Base-by-base conservation (phyloP, 2,113 vertebrate genomes). In the Plecturocebus donacophilus region DNA sequence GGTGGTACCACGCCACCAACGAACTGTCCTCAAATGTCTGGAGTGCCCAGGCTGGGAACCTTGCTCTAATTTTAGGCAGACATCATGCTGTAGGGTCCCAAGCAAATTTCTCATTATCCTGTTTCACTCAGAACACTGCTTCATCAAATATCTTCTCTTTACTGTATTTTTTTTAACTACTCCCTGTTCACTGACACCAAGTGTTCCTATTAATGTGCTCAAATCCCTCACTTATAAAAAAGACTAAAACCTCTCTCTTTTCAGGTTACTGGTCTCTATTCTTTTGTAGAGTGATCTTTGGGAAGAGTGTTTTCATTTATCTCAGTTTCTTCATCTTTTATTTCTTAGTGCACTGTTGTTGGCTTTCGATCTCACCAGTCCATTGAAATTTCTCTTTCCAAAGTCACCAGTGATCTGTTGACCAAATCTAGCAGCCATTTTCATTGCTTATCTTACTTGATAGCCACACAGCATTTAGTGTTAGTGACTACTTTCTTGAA, bases 1-100 rank as follows among this genome's bases (percentile, higher is more conserved):
- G 17, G 40, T 7, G 13, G 32, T 58, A 5, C 61, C 8, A 12
- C 47, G 3, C 27, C 3, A 0, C 2, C n/a, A 20, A 21, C 17
- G 49, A 68, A 49, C 3, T 80, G 21, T 54, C 35, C 35, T 56
- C 6, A 17, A 2, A 14, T 16, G 54, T 23, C 54, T 2, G 0
- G 25, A 9, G 12, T 52, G 91, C 47, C 11, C 20, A 32, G 20
- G 25, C 66, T 13, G 32, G 49, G 64, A 68, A 1, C 27, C 27
- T 23, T 16, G 16, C 79, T 38, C 40, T 23, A 2, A 30, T 38
- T 40, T 20, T 21, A 13, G 52, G 77, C 71, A 3, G 68, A 52
- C 4, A 0, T 64, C 47, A 14, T 4, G 30, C 23, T 17, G 20
- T 17, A 1, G 38, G 35, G 11, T 70, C 47, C 47, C 47, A 2